Percentiles rank a stretch among this genome's conserved stretches.
phyloP scores from a whole-genome alignment of 1,140 invertebrate genomes.

The Drosophila sproati region DNA sequence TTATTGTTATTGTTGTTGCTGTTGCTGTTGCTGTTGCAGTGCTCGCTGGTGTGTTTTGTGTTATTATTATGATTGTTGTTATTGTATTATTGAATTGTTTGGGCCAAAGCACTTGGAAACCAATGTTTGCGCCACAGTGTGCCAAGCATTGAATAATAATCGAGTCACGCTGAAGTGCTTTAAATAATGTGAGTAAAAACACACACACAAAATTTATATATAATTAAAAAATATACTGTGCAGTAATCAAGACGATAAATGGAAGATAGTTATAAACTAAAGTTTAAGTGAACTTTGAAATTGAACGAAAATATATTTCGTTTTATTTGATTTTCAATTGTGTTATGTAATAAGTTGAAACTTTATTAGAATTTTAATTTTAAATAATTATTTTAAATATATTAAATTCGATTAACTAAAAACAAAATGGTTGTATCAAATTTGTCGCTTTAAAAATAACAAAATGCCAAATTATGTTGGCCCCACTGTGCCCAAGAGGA shows the following conservation, averaged over 20 bases:
- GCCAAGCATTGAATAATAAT: neutral
- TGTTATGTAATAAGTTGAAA: neutral
- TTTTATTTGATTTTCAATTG: neutral
- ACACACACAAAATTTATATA: too few relatives aligned
- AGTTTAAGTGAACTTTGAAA: too few relatives aligned
- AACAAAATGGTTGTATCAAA: too few relatives aligned
- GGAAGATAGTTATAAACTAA: too few relatives aligned
- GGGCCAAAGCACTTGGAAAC: slow-evolving; percentile 78
- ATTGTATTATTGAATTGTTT: slow-evolving; percentile 84
- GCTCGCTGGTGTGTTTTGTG: slow-evolving; percentile 58
- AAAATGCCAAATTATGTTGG: neutral
- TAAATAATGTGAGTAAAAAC: too few relatives aligned
- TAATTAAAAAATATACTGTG: too few relatives aligned
- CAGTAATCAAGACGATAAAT: too few relatives aligned
- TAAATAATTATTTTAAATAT: neutral
- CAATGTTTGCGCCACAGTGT: slow-evolving; percentile 54
- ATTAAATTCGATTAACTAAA: neutral
- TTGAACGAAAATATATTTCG: neutral
- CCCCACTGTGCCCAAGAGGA: slow-evolving; percentile 41
- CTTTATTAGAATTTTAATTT: neutral
- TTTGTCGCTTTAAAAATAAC: neutral
- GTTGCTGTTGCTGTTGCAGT: slow-evolving; percentile 29
- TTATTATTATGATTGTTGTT: slow-evolving; percentile 84
- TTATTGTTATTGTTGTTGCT: slow-evolving; percentile 60
- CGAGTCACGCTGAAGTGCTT: neutral